Evolutionary conservation across 2,113 vertebrate genomes (phyloP).

Genomic region (Epinephelus moara): DNA sequence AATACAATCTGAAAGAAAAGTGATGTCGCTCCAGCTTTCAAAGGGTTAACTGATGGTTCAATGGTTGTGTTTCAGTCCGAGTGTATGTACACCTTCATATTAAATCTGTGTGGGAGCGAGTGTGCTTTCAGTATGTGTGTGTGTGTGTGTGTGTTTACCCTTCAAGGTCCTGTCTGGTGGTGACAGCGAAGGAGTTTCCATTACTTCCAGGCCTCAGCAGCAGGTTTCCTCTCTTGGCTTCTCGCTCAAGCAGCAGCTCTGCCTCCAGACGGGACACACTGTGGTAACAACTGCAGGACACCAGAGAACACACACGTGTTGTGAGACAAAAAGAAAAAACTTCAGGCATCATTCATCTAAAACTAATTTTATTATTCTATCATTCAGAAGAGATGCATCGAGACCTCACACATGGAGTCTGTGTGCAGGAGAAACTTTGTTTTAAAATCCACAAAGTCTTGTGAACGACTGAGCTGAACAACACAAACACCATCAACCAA

Average conservation of each 20-base stretch:
- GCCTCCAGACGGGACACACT: slow-evolving; percentile 84
- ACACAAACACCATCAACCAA: neutral
- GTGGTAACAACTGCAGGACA: slow-evolving; percentile 83
- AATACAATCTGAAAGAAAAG: too few species aligned
- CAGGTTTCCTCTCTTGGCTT: slow-evolving; percentile 84
- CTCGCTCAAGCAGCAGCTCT: slow-evolving; percentile 82
- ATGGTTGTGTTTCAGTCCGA: neutral
- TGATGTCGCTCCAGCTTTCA: too few species aligned
- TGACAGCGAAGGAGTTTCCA: slow-evolving; percentile 78
- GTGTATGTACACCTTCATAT: neutral
- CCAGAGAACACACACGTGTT: neutral
- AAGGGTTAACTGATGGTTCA: neutral
- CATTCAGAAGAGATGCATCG: neutral
- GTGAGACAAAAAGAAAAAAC: neutral
- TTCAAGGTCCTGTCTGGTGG: slow-evolving; percentile 80
- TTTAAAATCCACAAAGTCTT: neutral
- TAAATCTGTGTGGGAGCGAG: neutral
- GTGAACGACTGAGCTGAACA: neutral
- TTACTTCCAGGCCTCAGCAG: slow-evolving; percentile 84
- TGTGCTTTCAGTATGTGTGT: neutral
- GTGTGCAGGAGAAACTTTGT: too few species aligned
- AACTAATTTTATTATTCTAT: neutral
- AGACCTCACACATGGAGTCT: neutral
- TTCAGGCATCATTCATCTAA: neutral
- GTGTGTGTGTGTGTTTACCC: slow-evolving; percentile 71